Conservation (phyloP, 1,140 invertebrate species). For the Pseudobourletiella spinata region DNA sequence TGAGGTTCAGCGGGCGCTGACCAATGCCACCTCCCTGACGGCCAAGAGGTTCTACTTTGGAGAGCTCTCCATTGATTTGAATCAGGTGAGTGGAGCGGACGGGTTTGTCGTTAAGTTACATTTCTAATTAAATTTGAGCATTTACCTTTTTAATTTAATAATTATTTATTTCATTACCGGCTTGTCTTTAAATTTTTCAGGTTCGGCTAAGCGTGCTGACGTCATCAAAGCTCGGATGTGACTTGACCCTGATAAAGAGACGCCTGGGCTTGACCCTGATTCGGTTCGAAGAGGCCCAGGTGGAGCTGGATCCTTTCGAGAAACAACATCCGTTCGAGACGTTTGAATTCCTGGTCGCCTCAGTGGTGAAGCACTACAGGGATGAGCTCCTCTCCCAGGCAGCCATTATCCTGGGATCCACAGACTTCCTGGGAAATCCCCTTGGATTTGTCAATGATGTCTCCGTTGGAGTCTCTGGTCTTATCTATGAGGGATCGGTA, state of each 20-base stretch:
- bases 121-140: too few relatives aligned
- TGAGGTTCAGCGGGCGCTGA: slow-evolving; percentile 59
- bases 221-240: slow-evolving; percentile 62
- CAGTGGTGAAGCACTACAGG: slow-evolving; percentile 70
- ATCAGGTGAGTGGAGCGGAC: slow-evolving; percentile 50
- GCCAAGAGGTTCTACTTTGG: slow-evolving; percentile 84
- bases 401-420: slow-evolving; percentile 85
- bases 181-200: too few relatives aligned
- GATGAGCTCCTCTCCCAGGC: slow-evolving; percentile 91
- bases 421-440: slow-evolving; percentile 96
- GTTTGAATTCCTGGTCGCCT: slow-evolving; percentile 62
- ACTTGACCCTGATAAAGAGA: slow-evolving; percentile 71
- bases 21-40: slow-evolving; percentile 68
- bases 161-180: too few relatives aligned
- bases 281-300: slow-evolving; percentile 90
- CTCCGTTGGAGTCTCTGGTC: slow-evolving; percentile 83
- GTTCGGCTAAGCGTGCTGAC: slow-evolving; percentile 79
- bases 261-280: slow-evolving; percentile 79
- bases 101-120: too few relatives aligned
- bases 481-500: slow-evolving; percentile 73
- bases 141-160: too few relatives aligned
- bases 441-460: slow-evolving; percentile 91
- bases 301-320: slow-evolving; percentile 79
- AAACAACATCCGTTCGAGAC: slow-evolving; percentile 84
- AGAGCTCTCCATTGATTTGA: slow-evolving; percentile 66